phyloP scores from a whole-genome alignment of 1,140 invertebrate genomes.

The Eciton burchellii region DNA sequence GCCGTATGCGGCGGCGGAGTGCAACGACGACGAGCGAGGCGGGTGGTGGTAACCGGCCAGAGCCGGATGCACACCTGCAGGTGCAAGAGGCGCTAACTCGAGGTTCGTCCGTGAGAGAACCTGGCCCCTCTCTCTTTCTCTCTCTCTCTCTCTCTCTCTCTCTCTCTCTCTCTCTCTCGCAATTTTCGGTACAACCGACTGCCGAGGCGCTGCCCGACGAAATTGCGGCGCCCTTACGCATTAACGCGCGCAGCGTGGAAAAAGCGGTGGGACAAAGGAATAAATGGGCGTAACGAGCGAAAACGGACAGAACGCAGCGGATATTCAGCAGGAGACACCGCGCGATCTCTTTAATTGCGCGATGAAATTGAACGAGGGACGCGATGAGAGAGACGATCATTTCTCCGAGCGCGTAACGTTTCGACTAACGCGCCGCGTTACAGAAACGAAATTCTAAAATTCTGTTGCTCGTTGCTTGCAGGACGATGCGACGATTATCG shows the following conservation, averaged over 20 bases:
- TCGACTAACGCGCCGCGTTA: too few relatives aligned
- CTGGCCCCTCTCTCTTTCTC: slow-evolving; percentile 7
- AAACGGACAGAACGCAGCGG: background rate
- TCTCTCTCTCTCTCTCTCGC: too few relatives aligned
- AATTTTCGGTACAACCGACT: background rate
- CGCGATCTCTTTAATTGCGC: too few relatives aligned
- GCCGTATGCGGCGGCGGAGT: slow-evolving; percentile 50
- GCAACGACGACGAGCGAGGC: slow-evolving; percentile 25
- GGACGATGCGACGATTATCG: too few relatives aligned
- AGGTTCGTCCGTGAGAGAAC: slow-evolving; percentile 26
- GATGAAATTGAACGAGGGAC: too few relatives aligned
- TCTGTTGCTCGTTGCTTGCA: too few relatives aligned
- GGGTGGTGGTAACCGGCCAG: slow-evolving; percentile 58
- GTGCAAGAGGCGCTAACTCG: slow-evolving; percentile 39
- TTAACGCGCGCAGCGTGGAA: background rate
- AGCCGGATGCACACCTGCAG: slow-evolving; percentile 50
- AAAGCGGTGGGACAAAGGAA: background rate
- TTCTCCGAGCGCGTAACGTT: too few relatives aligned
- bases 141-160: too few relatives aligned
- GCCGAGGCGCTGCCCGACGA: background rate
- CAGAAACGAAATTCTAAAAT: too few relatives aligned
- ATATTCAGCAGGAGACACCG: background rate
- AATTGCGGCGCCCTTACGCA: background rate
- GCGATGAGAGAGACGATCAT: too few relatives aligned
- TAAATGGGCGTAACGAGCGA: background rate